phyloP scores from a whole-genome alignment of 2,888 invertebrate species.

The Danaus chrysippus region DNA sequence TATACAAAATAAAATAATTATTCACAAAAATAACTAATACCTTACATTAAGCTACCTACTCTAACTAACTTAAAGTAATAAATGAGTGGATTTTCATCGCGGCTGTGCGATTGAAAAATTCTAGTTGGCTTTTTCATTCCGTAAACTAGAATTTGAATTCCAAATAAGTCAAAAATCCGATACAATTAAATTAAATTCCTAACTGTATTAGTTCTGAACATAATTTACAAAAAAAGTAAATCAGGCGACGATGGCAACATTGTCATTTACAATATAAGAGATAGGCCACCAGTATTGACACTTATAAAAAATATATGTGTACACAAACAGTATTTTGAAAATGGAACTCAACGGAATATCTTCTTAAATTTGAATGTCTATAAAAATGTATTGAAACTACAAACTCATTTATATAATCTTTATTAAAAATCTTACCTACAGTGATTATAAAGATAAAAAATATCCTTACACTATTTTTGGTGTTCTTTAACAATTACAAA shows the following conservation, averaged over 20 bases:
- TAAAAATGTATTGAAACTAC: background rate
- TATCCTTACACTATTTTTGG: constrained; percentile 20
- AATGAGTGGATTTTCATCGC: background rate
- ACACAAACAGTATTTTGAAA: too few relatives aligned
- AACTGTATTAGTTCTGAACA: too few relatives aligned
- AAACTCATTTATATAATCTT: constrained; percentile 32
- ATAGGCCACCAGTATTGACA: too few relatives aligned
- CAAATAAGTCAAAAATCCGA: too few relatives aligned
- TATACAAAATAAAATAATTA: constrained; percentile 38
- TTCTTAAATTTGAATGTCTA: background rate
- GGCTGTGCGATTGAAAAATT: background rate
- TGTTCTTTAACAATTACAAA: constrained; percentile 9
- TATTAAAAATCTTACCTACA: constrained; percentile 28
- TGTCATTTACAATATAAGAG: too few relatives aligned
- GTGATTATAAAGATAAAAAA: constrained; percentile 26
- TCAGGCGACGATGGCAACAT: too few relatives aligned
- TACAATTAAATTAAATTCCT: too few relatives aligned
- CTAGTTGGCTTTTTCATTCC: background rate
- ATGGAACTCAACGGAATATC: too few relatives aligned
- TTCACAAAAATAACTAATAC: constrained; percentile 42
- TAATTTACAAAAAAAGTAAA: too few relatives aligned
- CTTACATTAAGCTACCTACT: constrained; percentile 48
- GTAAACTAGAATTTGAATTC: background rate
- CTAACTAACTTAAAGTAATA: constrained; percentile 31
- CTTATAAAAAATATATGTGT: too few relatives aligned